Evolutionary conservation across 2,888 invertebrate genomes (phyloP).

Genomic region (Pediacus dermestoides): DNA sequence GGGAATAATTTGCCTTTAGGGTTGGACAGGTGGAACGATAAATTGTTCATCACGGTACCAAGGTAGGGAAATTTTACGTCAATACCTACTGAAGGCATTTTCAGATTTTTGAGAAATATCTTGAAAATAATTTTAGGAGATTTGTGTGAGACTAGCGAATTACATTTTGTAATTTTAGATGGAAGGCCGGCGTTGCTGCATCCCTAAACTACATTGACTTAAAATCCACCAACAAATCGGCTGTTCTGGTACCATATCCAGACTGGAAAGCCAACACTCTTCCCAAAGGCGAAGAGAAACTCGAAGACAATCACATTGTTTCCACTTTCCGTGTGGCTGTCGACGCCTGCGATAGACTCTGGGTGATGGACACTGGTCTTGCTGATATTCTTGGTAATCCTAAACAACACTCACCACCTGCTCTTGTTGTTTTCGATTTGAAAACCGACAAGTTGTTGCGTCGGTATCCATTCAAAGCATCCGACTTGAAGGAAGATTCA

Average conservation of each 20-base stretch:
- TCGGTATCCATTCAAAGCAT: slow-evolving; percentile 66
- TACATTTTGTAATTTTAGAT: slow-evolving; percentile 40
- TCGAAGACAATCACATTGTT: slow-evolving; percentile 58
- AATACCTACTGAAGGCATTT: background rate
- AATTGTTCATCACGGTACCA: slow-evolving; percentile 67
- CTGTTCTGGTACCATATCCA: slow-evolving; percentile 71
- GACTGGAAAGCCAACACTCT: slow-evolving; percentile 75
- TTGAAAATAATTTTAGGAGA: no score
- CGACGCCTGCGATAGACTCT: slow-evolving; percentile 75
- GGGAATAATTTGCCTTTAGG: slow-evolving; percentile 69
- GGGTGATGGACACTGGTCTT: slow-evolving; percentile 78
- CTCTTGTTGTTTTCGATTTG: slow-evolving; percentile 69
- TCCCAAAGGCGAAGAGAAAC: slow-evolving; percentile 55
- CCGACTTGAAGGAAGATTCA: slow-evolving; percentile 68
- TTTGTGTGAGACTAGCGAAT: no score
- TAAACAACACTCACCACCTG: slow-evolving; percentile 61
- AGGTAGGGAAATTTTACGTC: slow-evolving; percentile 46
- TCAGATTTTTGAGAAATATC: no score
- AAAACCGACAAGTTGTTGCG: slow-evolving; percentile 70
- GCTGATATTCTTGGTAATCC: slow-evolving; percentile 68
- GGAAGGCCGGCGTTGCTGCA: slow-evolving; percentile 67
- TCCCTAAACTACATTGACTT: slow-evolving; percentile 66
- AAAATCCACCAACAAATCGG: slow-evolving; percentile 60
- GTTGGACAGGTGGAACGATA: slow-evolving; percentile 67
- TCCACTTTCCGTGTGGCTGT: slow-evolving; percentile 71